Evolutionary conservation across 2,113 vertebrate genomes (phyloP).

Genomic region (Lynx canadensis): DNA sequence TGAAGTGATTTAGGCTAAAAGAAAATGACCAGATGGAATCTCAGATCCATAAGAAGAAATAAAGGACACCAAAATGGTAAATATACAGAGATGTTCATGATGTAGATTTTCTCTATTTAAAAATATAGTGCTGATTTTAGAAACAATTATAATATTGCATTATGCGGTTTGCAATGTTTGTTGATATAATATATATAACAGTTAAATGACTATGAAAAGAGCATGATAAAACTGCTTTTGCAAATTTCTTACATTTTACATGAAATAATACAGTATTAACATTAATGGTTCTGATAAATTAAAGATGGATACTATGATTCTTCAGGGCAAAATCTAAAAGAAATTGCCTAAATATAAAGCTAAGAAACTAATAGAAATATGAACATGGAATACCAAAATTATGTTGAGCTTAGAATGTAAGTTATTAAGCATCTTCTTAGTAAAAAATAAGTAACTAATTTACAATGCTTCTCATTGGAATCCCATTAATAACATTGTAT

Average conservation of each 20-base stretch:
- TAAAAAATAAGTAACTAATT: not conserved
- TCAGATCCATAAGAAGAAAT: not conserved
- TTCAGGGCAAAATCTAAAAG: not conserved
- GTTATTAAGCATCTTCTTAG: not conserved
- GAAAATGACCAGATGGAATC: not conserved
- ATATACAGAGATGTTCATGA: not conserved
- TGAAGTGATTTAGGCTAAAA: not conserved
- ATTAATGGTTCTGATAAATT: not conserved
- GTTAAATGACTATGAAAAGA: not conserved
- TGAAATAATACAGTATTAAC: not conserved
- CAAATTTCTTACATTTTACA: not conserved
- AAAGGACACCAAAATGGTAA: not conserved
- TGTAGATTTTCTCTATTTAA: not conserved
- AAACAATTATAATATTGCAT: not conserved
- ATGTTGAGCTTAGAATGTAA: not conserved
- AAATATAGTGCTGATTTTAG: not conserved
- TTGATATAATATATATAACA: not conserved
- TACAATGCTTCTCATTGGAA: not conserved
- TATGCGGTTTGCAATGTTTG: not conserved
- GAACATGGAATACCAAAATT: not conserved
- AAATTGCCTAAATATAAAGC: not conserved
- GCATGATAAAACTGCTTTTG: not conserved
- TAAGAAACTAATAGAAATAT: not conserved
- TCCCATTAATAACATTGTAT: not conserved
- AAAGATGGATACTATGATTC: not conserved